phyloP scores from a whole-genome alignment of 2,888 invertebrate genomes.

The Axea sp. region DNA sequence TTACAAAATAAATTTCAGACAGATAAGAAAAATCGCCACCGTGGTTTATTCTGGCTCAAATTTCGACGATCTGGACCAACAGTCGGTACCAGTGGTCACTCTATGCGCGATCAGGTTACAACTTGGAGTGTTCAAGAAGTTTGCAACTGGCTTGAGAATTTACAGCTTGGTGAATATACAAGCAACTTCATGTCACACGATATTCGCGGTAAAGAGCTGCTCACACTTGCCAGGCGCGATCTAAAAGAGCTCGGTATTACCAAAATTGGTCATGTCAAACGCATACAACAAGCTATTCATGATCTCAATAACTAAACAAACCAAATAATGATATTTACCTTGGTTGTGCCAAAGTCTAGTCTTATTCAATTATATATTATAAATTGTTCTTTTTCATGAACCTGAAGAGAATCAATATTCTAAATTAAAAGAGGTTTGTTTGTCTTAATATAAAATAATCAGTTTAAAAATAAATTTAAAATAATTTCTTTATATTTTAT shows the following conservation, averaged over 20 bases:
- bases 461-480: too few relatives aligned
- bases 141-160: conserved; percentile 91
- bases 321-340: conserved; percentile 6
- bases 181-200: conserved; percentile 95
- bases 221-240: conserved; percentile 91
- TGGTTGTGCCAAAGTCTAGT: conserved; percentile 57
- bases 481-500: too few relatives aligned
- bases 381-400: too few relatives aligned
- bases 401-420: too few relatives aligned
- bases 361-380: too few relatives aligned
- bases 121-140: conserved; percentile 94
- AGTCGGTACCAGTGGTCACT: conserved; percentile 76
- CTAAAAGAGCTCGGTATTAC: conserved; percentile 94
- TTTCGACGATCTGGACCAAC: conserved; percentile 80
- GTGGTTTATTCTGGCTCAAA: conserved; percentile 86
- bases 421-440: too few relatives aligned
- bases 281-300: conserved; percentile 95
- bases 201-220: conserved; percentile 93
- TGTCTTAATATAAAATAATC: too few relatives aligned
- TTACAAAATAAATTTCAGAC: conserved; percentile 18
- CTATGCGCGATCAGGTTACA: conserved; percentile 74
- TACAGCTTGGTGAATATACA: conserved; percentile 93
- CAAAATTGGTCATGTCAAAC: conserved; percentile 97
- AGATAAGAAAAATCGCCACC: conserved; percentile 78
- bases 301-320: conserved; percentile 82